phyloP scores from a whole-genome alignment of 2,888 invertebrate genomes.

The Steinernema hermaphroditum region DNA sequence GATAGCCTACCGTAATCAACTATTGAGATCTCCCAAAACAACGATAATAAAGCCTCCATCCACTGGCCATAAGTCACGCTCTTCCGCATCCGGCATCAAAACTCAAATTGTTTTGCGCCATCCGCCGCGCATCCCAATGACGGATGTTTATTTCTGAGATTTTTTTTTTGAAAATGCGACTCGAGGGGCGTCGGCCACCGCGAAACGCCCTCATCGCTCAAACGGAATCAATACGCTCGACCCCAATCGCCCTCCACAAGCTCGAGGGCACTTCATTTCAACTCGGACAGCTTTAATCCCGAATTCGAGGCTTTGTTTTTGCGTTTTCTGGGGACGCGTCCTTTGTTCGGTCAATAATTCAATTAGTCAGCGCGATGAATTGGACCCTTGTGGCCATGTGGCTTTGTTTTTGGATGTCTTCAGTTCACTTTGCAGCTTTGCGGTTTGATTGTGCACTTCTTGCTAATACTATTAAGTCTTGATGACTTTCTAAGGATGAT shows the following conservation, averaged over 20 bases:
- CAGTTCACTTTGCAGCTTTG: no score
- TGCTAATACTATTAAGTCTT: no score
- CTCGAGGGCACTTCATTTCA: constrained; percentile 15
- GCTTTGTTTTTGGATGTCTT: no score
- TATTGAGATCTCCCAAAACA: no score
- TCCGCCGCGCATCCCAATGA: constrained; percentile 1
- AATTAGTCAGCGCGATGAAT: no score
- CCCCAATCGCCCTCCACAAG: neutral
- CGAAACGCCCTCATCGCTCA: neutral
- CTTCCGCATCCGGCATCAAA: neutral
- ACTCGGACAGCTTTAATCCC: neutral
- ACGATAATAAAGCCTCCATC: neutral
- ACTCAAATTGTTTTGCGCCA: constrained; percentile 9
- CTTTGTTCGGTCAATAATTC: no score
- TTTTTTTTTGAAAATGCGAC: neutral
- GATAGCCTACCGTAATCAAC: no score
- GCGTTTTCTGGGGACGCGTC: neutral
- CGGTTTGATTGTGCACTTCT: no score
- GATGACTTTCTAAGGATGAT: no score
- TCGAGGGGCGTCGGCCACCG: neutral
- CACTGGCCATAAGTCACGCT: neutral
- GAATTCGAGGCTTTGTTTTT: neutral
- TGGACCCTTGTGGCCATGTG: no score
- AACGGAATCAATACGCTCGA: neutral
- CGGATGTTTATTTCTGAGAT: constrained; percentile 4